Conservation (phyloP, 2,888 invertebrate genomes). For the Apotomis turbidana region DNA sequence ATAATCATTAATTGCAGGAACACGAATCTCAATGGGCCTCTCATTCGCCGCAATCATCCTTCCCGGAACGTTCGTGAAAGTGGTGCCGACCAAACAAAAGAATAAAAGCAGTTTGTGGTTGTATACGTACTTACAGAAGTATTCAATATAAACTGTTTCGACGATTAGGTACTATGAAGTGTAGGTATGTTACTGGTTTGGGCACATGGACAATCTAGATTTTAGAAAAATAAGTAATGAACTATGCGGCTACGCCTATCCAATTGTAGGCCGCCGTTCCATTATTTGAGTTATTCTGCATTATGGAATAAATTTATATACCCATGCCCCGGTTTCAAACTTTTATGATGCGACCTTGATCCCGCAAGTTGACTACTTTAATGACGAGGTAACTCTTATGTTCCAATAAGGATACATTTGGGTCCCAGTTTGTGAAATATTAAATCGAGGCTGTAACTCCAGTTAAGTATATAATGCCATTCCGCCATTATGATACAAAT, state of each 20-base stretch:
- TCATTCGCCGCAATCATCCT: neutral
- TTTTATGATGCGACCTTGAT: neutral
- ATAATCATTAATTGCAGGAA: neutral
- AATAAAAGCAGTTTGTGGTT: neutral
- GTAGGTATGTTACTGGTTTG: neutral
- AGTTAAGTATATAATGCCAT: neutral
- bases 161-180: neutral
- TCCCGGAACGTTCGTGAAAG: neutral
- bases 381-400: neutral
- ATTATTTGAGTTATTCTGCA: neutral
- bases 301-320: neutral
- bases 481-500: neutral
- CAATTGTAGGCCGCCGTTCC: neutral
- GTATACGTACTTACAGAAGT: no score
- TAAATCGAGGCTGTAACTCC: neutral
- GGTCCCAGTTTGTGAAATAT: constrained; percentile 7
- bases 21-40: neutral
- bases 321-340: neutral
- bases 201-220: neutral
- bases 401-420: neutral
- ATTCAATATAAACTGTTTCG: neutral
- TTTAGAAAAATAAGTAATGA: neutral
- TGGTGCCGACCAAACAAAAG: neutral
- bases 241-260: neutral
- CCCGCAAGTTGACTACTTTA: neutral